Evolutionary conservation across 64 coral and sea anemone genomes (phyloP), one percentile per base, ranked within the genome.

Genomic region (Porites lutea): DNA sequence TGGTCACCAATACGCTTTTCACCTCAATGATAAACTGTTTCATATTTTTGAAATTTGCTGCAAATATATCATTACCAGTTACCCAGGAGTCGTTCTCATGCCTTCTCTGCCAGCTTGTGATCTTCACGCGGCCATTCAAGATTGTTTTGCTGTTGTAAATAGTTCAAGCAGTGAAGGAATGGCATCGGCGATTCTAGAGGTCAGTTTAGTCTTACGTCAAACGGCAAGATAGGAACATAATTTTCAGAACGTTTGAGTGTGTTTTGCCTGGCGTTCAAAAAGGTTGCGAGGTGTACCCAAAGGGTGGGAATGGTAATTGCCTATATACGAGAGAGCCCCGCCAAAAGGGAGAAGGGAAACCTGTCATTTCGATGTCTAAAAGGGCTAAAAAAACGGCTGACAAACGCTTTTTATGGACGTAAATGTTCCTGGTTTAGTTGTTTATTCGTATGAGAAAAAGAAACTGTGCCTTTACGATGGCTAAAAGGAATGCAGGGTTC

Each of bases 141-240:
- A 88, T 65, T 95, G 79, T 5, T 93, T 95, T 27, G 96, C 93
- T 64, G 62, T 98, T 45, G 82, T 98, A 2, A 98, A 98, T 76
- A 95, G 90, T 16, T 98, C 96, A 58, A 69, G 74, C 8, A 98
- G 96, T 91, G 96, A 98, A 84, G 96, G 96, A 93, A 98, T 98
- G 96, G 82, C 96, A 27, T 88, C 94, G 44, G 67, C 96, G 18
- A 43, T 98, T 62, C 75, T 98, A 13, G 96, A 98, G 93, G 96
- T 96, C 27, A 37, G 27, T 37, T 37, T 47, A 20, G 87, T 68
- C 16, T 11, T 3, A 4, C 18, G 13, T 50, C 18, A 50, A 13
- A 61, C 3, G 43, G 63, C 60, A 22, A 8, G 55, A 8, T 37
- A 37, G 2, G 52, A 62, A 21, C 8, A 13, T 57, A 57, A 9